Evolutionary conservation across 2,113 vertebrate genomes (phyloP).

Genomic region (Phylloscopus whistleri): DNA sequence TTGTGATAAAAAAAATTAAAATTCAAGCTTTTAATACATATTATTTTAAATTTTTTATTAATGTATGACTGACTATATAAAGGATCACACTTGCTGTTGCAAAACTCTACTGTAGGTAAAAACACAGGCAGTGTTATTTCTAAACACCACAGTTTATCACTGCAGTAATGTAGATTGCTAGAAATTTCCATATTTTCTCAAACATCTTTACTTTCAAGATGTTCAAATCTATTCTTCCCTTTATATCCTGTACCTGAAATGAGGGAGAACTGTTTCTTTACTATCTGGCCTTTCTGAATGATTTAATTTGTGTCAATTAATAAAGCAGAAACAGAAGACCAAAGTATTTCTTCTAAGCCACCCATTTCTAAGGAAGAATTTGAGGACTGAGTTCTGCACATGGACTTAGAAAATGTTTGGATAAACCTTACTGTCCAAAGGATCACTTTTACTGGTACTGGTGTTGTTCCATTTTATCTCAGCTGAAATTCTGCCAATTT

Average conservation of each 20-base stretch:
- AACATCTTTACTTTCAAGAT: neutral
- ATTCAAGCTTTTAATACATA: accelerated
- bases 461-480: neutral
- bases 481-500: neutral
- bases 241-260: neutral
- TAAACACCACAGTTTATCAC: neutral
- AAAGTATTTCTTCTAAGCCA: neutral
- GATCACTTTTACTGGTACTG: neutral
- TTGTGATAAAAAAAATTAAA: neutral
- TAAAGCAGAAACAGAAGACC: neutral
- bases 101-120: neutral
- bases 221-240: neutral
- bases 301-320: neutral
- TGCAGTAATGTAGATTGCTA: neutral
- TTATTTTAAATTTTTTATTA: neutral
- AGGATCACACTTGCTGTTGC: neutral
- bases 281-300: neutral
- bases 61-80: neutral
- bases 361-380: neutral
- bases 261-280: neutral
- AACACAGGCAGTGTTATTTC: neutral
- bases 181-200: neutral
- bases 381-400: neutral
- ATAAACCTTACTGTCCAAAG: neutral
- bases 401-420: neutral